Base-by-base conservation (phyloP, 2,888 invertebrate genomes). In the Mylabris sibirica region DNA sequence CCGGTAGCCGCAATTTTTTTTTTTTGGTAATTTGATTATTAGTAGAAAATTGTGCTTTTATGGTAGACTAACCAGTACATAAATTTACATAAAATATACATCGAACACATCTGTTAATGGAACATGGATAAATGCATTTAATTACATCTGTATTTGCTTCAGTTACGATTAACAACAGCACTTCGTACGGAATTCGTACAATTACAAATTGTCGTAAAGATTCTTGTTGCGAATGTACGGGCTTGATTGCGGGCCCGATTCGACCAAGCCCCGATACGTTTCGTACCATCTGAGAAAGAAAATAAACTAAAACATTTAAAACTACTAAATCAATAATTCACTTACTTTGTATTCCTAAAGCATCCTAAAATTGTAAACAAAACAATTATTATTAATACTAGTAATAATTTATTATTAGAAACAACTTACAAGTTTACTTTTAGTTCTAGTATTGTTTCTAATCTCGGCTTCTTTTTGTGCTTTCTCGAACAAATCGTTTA, bases 131-230 rank as follows among this genome's bases (percentile, higher is more conserved):
- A 8, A 30, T 9, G 20, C 49, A 49, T 49, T 20, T 5, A 49
- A 49, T n/a, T n/a, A n/a, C n/a, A n/a, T n/a, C n/a, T n/a, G n/a
- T n/a, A n/a, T n/a, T n/a, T n/a, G n/a, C n/a, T n/a, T n/a, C n/a
- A 74, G 60, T 73, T 72, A 63, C 72, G 72, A 71, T 73, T 72
- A 63, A 71, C 68, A 34, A 74, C 72, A 69, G 68, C 83, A 71
- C 81, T 85, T 75, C 83, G 83, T 67, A 85, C 82, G 65, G 84
- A 79, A 77, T 83, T 84, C 69, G 85, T 85, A 78, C 85, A 85
- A 76, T 85, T 84, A 72, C 85, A 85, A 75, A 85, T 84, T 72
- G 84, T 84, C 64, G 85, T 85, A 77, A 85, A 84, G 64, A 85
- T 80, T 71, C 84, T 79, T 60, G 83, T 78, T 61, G 84, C 85